These are phyloP conservation scores for Sminthurides bifidus DNA, from an alignment of 1,140 invertebrate species.

Conservation along the genomic window DNA sequence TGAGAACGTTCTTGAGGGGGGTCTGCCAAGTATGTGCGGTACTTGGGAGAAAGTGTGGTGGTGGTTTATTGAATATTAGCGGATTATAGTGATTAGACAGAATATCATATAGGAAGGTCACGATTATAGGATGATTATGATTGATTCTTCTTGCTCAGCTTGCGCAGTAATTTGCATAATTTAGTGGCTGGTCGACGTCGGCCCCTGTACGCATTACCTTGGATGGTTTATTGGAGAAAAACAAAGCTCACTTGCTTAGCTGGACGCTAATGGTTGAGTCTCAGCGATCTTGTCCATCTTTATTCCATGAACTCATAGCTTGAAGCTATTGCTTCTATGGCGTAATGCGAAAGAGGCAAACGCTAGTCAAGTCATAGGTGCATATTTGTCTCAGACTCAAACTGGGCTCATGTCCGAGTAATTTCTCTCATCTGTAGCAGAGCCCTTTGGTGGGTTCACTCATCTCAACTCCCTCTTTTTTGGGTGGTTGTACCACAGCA, in stretches of 20 bases:
- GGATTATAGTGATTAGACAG: constrained; percentile 7
- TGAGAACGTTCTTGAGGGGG: too few relatives aligned
- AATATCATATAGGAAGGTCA: constrained; percentile 6
- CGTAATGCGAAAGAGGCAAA: too few relatives aligned
- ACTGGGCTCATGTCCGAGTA: too few relatives aligned
- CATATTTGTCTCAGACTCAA: too few relatives aligned
- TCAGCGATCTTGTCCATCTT: background rate
- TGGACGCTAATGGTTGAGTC: background rate
- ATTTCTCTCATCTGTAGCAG: too few relatives aligned
- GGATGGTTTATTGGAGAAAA: background rate
- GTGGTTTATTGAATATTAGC: constrained; percentile 8
- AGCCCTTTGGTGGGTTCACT: too few relatives aligned
- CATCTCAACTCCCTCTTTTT: too few relatives aligned
- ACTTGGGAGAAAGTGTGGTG: background rate
- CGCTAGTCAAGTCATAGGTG: too few relatives aligned
- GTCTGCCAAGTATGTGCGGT: too few relatives aligned
- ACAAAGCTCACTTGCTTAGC: background rate
- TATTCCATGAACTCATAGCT: background rate
- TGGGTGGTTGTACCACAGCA: too few relatives aligned
- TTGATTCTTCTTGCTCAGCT: constrained; percentile 4
- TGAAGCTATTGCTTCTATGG: background rate
- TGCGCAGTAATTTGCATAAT: constrained; percentile 10
- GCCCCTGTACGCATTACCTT: background rate
- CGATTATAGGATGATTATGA: constrained; percentile 6
- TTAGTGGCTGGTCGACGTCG: background rate